Evolutionary conservation across 2,888 invertebrate species (phyloP).

Genomic region (Microctonus brassicae): DNA sequence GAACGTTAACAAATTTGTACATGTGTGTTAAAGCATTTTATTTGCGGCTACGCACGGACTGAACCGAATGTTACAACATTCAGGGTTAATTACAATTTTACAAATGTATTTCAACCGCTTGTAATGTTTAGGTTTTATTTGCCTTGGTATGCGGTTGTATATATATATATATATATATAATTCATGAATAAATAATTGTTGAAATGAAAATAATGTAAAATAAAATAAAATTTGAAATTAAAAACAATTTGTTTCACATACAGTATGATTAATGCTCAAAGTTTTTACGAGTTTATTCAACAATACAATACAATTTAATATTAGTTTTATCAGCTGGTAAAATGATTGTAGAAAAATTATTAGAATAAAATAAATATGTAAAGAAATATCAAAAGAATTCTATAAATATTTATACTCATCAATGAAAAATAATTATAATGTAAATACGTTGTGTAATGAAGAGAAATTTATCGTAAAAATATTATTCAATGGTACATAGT

Average conservation of each 20-base stretch:
- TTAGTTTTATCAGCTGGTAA: neutral
- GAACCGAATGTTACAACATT: constrained; percentile 6
- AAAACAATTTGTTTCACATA: neutral
- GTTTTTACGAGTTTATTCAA: neutral
- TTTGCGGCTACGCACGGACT: constrained; percentile 4
- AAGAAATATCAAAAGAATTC: neutral
- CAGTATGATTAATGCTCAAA: neutral
- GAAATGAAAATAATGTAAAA: neutral
- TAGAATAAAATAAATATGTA: neutral
- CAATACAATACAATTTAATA: neutral
- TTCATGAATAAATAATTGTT: neutral
- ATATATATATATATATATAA: neutral
- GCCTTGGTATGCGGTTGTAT: neutral
- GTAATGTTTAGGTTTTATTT: neutral
- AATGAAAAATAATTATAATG: neutral
- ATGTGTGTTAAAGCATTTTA: constrained; percentile 10
- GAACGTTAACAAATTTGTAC: neutral
- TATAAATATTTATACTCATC: neutral
- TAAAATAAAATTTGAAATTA: neutral
- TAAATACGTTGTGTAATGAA: neutral
- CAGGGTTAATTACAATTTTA: constrained; percentile 26
- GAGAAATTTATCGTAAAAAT: neutral
- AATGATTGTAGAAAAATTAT: neutral
- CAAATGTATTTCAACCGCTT: constrained; percentile 22
- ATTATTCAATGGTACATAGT: neutral